Percentiles rank a stretch among this genome's conserved stretches.
phyloP scores from a whole-genome alignment of 2,113 vertebrate genomes.

The Charina bottae region DNA sequence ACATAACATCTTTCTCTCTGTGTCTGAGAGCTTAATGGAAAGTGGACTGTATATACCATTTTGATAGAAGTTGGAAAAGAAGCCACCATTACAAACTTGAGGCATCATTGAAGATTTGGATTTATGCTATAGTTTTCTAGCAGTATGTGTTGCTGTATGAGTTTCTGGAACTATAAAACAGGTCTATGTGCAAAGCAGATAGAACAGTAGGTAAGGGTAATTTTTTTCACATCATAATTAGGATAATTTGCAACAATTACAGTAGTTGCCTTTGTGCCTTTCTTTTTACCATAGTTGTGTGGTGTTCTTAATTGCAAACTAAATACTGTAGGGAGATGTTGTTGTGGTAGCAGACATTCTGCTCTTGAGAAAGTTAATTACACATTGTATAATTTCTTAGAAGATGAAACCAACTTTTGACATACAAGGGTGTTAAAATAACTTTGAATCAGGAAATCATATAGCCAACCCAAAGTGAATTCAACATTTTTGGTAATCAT shows the following conservation, averaged over 20 bases:
- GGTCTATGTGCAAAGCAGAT: background rate
- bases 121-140: background rate
- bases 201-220: background rate
- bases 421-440: background rate
- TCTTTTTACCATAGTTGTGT: slow-evolving; percentile 24
- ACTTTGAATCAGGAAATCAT: background rate
- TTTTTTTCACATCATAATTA: slow-evolving; percentile 25
- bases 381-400: slow-evolving; percentile 13
- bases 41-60: background rate
- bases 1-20: background rate
- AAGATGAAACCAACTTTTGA: background rate
- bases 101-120: background rate
- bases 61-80: background rate
- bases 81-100: background rate
- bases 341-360: slow-evolving; percentile 16
- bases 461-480: background rate
- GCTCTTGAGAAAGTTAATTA: slow-evolving; percentile 32
- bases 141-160: background rate
- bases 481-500: background rate
- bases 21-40: background rate
- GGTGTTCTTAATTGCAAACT: slow-evolving; percentile 29
- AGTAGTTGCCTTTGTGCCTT: slow-evolving; percentile 18
- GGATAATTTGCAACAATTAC: slow-evolving; percentile 33
- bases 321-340: slow-evolving; percentile 21
- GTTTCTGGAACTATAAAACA: background rate